phyloP scores from a whole-genome alignment of 2,888 invertebrate genomes.

The Drosophila putrida region DNA sequence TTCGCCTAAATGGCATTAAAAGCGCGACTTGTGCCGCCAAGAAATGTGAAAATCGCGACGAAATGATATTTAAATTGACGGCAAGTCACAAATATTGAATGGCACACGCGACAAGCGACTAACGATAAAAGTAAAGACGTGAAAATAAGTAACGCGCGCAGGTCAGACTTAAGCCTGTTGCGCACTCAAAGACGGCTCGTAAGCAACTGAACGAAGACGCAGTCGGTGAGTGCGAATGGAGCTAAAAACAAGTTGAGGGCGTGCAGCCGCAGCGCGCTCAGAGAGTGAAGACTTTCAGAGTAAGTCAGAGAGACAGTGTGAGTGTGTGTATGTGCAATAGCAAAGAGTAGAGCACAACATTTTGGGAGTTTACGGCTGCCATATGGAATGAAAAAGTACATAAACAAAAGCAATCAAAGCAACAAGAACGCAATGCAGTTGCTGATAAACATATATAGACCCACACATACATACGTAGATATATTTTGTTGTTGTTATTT shows the following conservation, averaged over 20 bases:
- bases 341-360: constrained; percentile 43
- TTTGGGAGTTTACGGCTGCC: constrained; percentile 58
- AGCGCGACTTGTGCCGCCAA: constrained; percentile 48
- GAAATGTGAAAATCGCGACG: constrained; percentile 45
- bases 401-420: constrained; percentile 59
- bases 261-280: constrained; percentile 30
- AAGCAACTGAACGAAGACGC: constrained; percentile 75
- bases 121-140: constrained; percentile 28
- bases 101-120: constrained; percentile 69
- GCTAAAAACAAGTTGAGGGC: constrained; percentile 61
- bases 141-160: constrained; percentile 50
- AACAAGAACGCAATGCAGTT: constrained; percentile 55
- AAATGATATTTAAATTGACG: constrained; percentile 25
- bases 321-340: constrained; percentile 4
- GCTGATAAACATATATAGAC: constrained; percentile 38
- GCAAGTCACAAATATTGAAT: constrained; percentile 36
- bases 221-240: constrained; percentile 29
- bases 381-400: constrained; percentile 59
- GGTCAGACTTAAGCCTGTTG: constrained; percentile 63
- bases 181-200: constrained; percentile 80
- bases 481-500: constrained; percentile 29
- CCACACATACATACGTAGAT: not conserved
- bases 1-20: constrained; percentile 56
- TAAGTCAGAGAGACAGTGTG: constrained; percentile 11
- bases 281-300: constrained; percentile 16